A percentile compares a stretch with the other conserved stretches of the same genome.
These are phyloP conservation scores for Pachycephus smyrnensis DNA, from an alignment of 2,888 invertebrate species.

Conservation along the genomic window DNA sequence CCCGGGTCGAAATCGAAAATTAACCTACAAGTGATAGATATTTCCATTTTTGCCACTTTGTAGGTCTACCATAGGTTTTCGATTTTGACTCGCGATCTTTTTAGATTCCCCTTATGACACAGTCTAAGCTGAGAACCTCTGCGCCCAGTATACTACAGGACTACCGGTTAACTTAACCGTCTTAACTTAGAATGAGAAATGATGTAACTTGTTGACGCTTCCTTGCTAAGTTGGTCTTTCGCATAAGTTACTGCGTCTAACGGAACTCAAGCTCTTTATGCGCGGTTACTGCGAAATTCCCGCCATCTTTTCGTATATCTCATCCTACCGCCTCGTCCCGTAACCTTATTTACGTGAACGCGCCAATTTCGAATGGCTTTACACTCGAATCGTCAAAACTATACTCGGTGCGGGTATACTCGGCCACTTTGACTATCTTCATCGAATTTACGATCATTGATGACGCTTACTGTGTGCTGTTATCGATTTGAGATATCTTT, in stretches of 20 bases:
- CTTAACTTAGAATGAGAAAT: conserved; percentile 22
- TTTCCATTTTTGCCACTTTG: too few species aligned
- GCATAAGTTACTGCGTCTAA: background rate
- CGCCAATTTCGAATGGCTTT: background rate
- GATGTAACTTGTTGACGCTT: conserved; percentile 37
- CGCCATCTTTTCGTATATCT: background rate
- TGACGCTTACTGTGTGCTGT: background rate
- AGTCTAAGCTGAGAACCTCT: background rate
- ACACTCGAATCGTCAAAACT: background rate
- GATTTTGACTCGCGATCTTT: too few species aligned
- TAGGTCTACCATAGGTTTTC: too few species aligned
- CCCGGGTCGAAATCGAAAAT: too few species aligned
- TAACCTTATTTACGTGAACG: background rate
- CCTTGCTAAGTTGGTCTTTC: background rate
- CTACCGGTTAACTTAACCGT: conserved; percentile 8
- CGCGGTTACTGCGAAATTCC: background rate
- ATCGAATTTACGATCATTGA: background rate
- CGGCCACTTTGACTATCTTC: background rate
- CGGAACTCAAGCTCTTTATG: background rate
- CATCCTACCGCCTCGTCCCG: background rate
- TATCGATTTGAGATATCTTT: background rate
- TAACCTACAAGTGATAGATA: too few species aligned
- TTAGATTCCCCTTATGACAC: background rate
- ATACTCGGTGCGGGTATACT: background rate
- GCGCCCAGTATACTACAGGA: background rate